Evolutionary conservation across 2,113 vertebrate genomes (phyloP), one percentile per base, ranked within the genome.

Genomic region (Verasper variegatus): DNA sequence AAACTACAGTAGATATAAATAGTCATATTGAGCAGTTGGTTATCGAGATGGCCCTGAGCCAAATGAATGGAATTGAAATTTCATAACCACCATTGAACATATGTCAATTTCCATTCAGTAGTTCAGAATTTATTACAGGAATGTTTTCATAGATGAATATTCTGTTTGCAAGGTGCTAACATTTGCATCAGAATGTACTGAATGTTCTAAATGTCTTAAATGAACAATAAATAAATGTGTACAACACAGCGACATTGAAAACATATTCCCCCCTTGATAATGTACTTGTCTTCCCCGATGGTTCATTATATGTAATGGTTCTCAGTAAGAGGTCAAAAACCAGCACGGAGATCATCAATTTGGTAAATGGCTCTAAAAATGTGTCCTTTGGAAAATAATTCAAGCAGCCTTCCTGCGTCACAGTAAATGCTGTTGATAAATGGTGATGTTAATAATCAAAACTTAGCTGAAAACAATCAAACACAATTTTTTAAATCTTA

Each of bases 301-400:
- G 62, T 73, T 85, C 86, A 87, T 90, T 90, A 84, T 86, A 74
- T 82, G 83, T 82, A 85, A 90, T 92, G 88, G 49, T 68, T 74
- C 67, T 78, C 67, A 26, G 70, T 74, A 78, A 78, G 76, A 74
- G 70, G 82, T 90, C 76, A 84, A 82, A 87, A 86, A 54, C 26
- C 83, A 81, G 80, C 78, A 77, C 12, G n/a, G 60, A 82, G 37
- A 83, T 89, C 82, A 89, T 84, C 86, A 86, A 52, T 82, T 79
- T 67, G 10, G 76, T 70, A 79, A 87, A 86, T 85, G 84, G 57
- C 35, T 74, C 42, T 75, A 62, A 83, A 87, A 85, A 87, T 76
- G 42, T 70, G 72, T 74, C 68, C 68, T 80, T 62, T 80, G 62
- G 63, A 78, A 88, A 71, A 67, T 74, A 70, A 51, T 3, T 66